Evolutionary conservation across 1,140 invertebrate genomes (phyloP), one percentile per base, ranked within the genome.

Genomic region (Lepidotrigona ventralis): DNA sequence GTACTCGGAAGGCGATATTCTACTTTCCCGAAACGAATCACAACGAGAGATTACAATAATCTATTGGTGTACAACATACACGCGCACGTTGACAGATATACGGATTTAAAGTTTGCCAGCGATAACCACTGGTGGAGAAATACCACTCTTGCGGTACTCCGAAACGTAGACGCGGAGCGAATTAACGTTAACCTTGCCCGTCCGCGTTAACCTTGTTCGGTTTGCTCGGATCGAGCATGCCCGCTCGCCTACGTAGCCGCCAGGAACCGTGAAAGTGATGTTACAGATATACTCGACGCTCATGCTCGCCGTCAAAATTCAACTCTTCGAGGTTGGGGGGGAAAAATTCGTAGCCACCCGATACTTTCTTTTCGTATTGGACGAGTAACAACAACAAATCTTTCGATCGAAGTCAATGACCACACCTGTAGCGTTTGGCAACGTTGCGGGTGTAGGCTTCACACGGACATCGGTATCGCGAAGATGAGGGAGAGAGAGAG

Each of bases 351-450:
- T 19, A 17, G n/a, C 6, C 19, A 12, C 12, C 4, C 23, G 26
- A 6, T 19, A 9, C 1, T 46, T 2, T 21, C 33, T 15, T 66
- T 33, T 1, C 6, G 0, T 0, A 9, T 0, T 6, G 46, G 39
- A 56, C 9, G 56, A 64, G 56, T 6, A 46, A 46, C 21, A 23
- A 56, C 19, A 71, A 84, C 63, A 56, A 81, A 70, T 26, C 2
- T 39, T 70, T 51, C n/a, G 64, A 54, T 33, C 53, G 4, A 58
- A 83, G 81, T 83, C 84, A 73, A 83, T 63, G 74, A 78, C 81
- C 76, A 85, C 81, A 85, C 84, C 84, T 85, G 81, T 83, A 46
- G 75, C 84, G 74, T 83, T 83, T 79, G 81, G 70, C 75, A 83
- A 74, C 64, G 79, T n/a, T 46, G 79, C n/a, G 79, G 73, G 76